Conservation (phyloP, 2,888 invertebrate genomes). For the Campoplex capitator region DNA sequence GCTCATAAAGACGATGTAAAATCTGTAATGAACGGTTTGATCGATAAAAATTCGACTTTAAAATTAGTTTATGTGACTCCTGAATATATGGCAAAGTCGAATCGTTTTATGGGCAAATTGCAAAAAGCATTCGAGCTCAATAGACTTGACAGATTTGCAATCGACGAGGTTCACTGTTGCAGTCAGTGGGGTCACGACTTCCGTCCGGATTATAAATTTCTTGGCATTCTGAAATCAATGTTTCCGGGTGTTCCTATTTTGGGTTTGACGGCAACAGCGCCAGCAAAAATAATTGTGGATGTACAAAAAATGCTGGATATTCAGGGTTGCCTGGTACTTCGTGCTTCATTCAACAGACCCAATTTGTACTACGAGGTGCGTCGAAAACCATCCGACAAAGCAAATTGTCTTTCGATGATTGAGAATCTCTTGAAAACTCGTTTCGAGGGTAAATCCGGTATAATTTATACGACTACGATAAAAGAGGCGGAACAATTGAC, state of each 20-base stretch:
- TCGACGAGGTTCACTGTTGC: slow-evolving; percentile 96
- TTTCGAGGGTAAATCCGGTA: slow-evolving; percentile 92
- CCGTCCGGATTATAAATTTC: slow-evolving; percentile 94
- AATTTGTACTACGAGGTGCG: slow-evolving; percentile 93
- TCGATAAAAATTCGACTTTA: slow-evolving; percentile 87
- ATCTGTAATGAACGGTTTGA: slow-evolving; percentile 86
- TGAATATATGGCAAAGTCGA: slow-evolving; percentile 94
- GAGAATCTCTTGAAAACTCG: slow-evolving; percentile 88
- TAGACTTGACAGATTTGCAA: slow-evolving; percentile 91
- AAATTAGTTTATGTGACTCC: slow-evolving; percentile 96
- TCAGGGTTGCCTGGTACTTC: slow-evolving; percentile 91
- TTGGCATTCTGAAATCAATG: slow-evolving; percentile 92
- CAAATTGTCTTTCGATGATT: slow-evolving; percentile 88
- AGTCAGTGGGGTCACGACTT: slow-evolving; percentile 98
- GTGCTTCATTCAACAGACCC: slow-evolving; percentile 94
- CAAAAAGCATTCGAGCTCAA: slow-evolving; percentile 92
- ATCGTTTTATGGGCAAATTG: slow-evolving; percentile 93
- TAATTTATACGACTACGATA: slow-evolving; percentile 95
- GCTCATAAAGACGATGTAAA: slow-evolving; percentile 88
- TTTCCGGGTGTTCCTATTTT: slow-evolving; percentile 93
- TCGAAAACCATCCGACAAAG: slow-evolving; percentile 89
- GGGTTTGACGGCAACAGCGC: slow-evolving; percentile 96
- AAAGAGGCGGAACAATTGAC: slow-evolving; percentile 93
- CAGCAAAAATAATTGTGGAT: slow-evolving; percentile 92
- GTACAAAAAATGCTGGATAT: slow-evolving; percentile 95